Evolutionary conservation across 1,140 invertebrate genomes (phyloP), one percentile per base, ranked within the genome.

Genomic region (Nylanderia fulva): DNA sequence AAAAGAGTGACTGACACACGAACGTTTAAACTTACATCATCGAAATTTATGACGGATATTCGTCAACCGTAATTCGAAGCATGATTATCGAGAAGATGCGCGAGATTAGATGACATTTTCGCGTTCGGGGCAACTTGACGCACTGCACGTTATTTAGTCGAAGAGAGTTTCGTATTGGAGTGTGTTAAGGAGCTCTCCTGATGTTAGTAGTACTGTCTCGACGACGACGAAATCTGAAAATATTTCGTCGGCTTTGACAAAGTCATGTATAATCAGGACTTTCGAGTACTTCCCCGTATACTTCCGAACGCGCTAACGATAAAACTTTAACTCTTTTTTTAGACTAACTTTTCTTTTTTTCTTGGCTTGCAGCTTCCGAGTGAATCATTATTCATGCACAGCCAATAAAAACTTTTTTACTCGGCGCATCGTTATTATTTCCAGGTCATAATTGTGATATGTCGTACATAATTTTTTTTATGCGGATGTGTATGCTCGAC

Each of bases 1-100:
- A 63, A 21, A 83, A 76, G 66, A 45, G 63, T 84, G 86, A 85
- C 71, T 39, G 88, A 84, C 74, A 84, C 54, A 66, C 63, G 33
- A 84, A 82, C 60, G 84, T 61, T 88, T 86, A 83, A 86, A 84
- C 74, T 52, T 42, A 18, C 52, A 84, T 84, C 66, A 56, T 56
- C n/a, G 72, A 56, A 88, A 89, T 88, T 88, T 88, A 88, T 85
- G 79, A 9, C 45, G 11, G 3, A 21, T 75, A 84, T 89, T 74
- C 61, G 85, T 88, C 85, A 88, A 86, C 56, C 68, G 84, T 88
- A 88, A 88, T 86, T 85, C 72, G 84, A 86, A 11, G 58, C 85
- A 27, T 64, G 77, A 48, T 42, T 48, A 13, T 79, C 36, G 18
- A 54, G 42, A 64, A 63, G 66, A 52, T 42, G 63, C 4, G 15